phyloP scores from a whole-genome alignment of 53 echinoderm and acorn worm species.

The Echinarachnius parma region DNA sequence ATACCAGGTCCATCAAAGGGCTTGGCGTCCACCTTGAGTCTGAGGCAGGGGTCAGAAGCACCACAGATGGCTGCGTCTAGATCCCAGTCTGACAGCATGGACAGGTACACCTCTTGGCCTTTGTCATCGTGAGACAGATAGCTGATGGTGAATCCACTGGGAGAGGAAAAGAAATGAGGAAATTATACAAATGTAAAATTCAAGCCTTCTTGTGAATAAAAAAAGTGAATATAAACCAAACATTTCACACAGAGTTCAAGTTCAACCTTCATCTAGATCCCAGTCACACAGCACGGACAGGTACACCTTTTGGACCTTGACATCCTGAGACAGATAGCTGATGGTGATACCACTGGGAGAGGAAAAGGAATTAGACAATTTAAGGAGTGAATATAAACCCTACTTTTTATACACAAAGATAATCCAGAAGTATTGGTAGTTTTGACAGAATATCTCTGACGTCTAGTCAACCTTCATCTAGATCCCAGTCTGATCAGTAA shows the following conservation, averaged over 20 bases:
- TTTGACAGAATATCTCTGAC: too few relatives aligned
- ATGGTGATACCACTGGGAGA: conserved; percentile 98
- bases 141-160: conserved; percentile 97
- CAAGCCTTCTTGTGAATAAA: too few relatives aligned
- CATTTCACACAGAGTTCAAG: too few relatives aligned
- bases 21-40: conserved; percentile 93
- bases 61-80: conserved; percentile 94
- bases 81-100: conserved; percentile 98
- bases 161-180: too few relatives aligned
- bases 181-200: too few relatives aligned
- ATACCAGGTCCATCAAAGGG: conserved; percentile 99
- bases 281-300: conserved; percentile 94
- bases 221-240: too few relatives aligned
- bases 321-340: conserved; percentile 91
- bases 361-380: too few relatives aligned
- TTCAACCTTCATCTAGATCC: conserved; percentile 99
- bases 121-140: conserved; percentile 90
- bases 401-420: too few relatives aligned
- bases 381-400: too few relatives aligned
- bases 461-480: too few relatives aligned
- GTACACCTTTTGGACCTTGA: conserved; percentile 85
- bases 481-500: conserved; percentile 99
- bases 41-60: conserved; percentile 90
- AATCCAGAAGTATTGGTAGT: too few relatives aligned
- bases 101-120: conserved; percentile 89